Evolutionary conservation across 2,888 invertebrate species (phyloP).

Genomic region (Eurytoma californica): DNA sequence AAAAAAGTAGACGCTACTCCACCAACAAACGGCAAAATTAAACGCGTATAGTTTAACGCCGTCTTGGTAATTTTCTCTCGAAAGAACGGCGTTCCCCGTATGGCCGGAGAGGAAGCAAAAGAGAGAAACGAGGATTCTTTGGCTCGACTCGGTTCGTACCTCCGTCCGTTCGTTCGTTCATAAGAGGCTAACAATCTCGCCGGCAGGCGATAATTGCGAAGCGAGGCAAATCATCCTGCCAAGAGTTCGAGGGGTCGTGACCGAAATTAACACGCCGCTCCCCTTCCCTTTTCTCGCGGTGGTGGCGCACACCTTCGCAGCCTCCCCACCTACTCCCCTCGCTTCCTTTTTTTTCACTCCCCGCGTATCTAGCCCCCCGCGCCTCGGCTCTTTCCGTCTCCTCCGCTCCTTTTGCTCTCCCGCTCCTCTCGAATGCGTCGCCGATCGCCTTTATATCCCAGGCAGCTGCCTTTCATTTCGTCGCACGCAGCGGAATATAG

Average conservation of each 20-base stretch:
- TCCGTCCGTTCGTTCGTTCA: conserved; percentile 45
- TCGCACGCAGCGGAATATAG: conserved; percentile 67
- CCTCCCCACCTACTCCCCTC: background rate
- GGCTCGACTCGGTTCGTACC: conserved; percentile 18
- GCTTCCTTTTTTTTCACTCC: background rate
- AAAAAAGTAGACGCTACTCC: conserved; percentile 22
- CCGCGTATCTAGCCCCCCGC: conserved; percentile 7
- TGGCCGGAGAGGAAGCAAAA: conserved; percentile 8
- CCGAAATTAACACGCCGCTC: conserved; percentile 59
- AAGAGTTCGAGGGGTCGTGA: conserved; percentile 58
- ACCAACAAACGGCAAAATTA: conserved; percentile 54
- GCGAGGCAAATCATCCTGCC: conserved; percentile 56
- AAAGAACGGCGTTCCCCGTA: conserved; percentile 46
- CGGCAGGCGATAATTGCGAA: conserved; percentile 56
- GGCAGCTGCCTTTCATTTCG: conserved; percentile 59
- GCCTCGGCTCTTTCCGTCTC: conserved; percentile 1
- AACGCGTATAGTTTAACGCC: conserved; percentile 54
- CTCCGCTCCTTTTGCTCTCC: background rate
- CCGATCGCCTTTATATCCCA: too few species aligned
- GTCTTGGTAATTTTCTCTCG: conserved; percentile 56
- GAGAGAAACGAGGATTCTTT: conserved; percentile 40
- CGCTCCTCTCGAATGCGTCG: background rate
- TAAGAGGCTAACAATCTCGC: conserved; percentile 57
- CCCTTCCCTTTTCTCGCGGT: conserved; percentile 49
- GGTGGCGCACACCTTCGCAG: background rate